Percentiles rank a stretch among this genome's conserved stretches.
Evolutionary conservation across 2,888 invertebrate species (phyloP).

Genomic region (Pachymerium ferrugineum): DNA sequence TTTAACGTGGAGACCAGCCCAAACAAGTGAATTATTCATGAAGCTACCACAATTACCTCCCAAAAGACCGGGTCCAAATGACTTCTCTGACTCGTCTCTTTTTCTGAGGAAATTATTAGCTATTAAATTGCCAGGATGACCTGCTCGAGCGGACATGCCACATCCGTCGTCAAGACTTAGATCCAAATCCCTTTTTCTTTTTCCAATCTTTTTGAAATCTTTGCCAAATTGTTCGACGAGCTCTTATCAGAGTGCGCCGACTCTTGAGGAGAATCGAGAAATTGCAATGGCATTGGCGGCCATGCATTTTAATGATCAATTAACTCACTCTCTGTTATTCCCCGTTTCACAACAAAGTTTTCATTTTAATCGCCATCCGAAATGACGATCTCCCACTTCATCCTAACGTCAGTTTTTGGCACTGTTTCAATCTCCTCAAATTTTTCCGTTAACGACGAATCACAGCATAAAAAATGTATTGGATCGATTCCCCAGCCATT

Average conservation of each 20-base stretch:
- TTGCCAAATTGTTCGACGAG: background rate
- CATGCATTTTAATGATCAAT: slow-evolving; percentile 1
- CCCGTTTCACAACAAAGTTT: background rate
- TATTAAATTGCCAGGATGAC: background rate
- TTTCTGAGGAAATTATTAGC: slow-evolving; percentile 1
- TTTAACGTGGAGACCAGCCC: no score
- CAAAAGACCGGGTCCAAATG: background rate
- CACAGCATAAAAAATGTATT: no score
- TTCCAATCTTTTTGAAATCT: background rate
- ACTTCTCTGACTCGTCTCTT: background rate
- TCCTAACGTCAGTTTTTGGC: slow-evolving; percentile 13
- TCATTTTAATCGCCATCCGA: no score
- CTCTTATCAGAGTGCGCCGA: no score
- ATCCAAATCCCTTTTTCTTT: slow-evolving; percentile 2
- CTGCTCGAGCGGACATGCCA: background rate
- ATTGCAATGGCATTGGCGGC: no score
- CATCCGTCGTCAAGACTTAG: background rate
- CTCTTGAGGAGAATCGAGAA: no score
- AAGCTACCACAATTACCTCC: background rate
- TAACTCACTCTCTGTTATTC: background rate
- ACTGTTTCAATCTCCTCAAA: no score
- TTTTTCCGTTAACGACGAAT: no score
- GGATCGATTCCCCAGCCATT: no score
- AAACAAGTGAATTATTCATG: background rate
- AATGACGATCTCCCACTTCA: no score